Base-by-base conservation (phyloP, 23 tunicate species). In the Trididemnum clinides region DNA sequence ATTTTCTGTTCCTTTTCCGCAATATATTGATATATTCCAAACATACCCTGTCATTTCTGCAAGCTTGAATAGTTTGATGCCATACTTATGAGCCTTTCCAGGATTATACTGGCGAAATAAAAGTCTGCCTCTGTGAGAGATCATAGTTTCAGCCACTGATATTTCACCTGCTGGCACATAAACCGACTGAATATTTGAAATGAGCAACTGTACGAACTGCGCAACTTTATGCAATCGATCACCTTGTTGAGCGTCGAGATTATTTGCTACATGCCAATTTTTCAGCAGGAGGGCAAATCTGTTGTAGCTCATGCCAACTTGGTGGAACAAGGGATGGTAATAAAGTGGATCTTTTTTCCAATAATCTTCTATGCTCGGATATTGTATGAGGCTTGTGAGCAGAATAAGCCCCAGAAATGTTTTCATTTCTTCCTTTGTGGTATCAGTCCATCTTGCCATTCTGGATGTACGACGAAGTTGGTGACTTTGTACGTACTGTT, bases 41-140 rank as follows among this genome's bases (percentile, higher is more conserved):
- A 66, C 75, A 66, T 66, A 66, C 18, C 75, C 75, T 66, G 75
- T 66, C 75, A 66, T 66, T 66, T 66, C 75, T 29, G 75, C 75
- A 66, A 66, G 75, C 75, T 66, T 66, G 75, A 66, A 66, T 31
- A 66, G 75, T 66, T 66, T 66, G 37, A 66, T 66, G 37, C 75
- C 75, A 66, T 66, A 66, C n/a, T 66, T 66, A 66, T 66, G 36
- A 28, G 75, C 75, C 75, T 66, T 66, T 66, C 36, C 75, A 31
- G 75, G 75, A 66, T 66, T 66, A 66, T 66, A 66, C n/a, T 66
- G 75, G 36, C 37, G 75, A 66, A 66, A 66, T 66, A 31, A 66
- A 66, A 66, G 75, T 66, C 75, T 29, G n/a, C 75, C 75, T 66
- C 75, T 66, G 37, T 66, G 75, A 66, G 75, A 29, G 37, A 66